Evolutionary conservation across 2,113 vertebrate genomes (phyloP), one percentile per base, ranked within the genome.

Genomic region (Ovis canadensis): DNA sequence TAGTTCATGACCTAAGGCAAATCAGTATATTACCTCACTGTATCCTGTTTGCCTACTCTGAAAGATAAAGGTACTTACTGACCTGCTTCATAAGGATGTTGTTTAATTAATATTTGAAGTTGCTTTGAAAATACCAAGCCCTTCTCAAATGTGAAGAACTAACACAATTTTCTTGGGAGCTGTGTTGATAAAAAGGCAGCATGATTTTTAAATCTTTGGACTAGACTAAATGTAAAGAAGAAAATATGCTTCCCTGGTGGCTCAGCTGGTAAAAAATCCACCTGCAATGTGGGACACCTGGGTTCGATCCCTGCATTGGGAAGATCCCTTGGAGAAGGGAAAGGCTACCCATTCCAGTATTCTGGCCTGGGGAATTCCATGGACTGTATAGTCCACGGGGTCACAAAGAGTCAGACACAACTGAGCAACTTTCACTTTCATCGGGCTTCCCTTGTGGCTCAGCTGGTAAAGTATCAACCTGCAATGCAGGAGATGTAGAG

Each of bases 1-100:
- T 67, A 86, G 55, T 95, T 96, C 23, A 62, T 85, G 60, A 96
- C 67, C 77, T 50, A 94, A 94, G 54, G 33, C 84, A 96, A 95
- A 94, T 96, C 77, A 88, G 48, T 77, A 31, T 94, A 97, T 96
- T 86, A 67, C 52, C 62, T 95, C 81, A 57, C 80, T 33, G 19
- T 84, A 90, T 96, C 84, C 90, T 94, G 31, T 86, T 97, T 95
- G 78, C 48, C 48, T 93, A 45, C 52, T 64, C 55, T 94, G 82
- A 71, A 97, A 95, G 88, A 96, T 91, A 31, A 95, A 95, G 48
- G 71, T 27, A 59, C 33, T 89, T 31, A 74, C 36, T 89, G 43
- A 86, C 54, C 45, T 62, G 48, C 52, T 94, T 90, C 60, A 27
- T 36, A 57, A 43, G 85, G 40, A 80, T 64, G 81, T 67, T 95